A percentile compares a stretch with the other conserved stretches of the same genome.
Evolutionary conservation across 2,888 invertebrate species (phyloP).

Genomic region (Nezara viridula): DNA sequence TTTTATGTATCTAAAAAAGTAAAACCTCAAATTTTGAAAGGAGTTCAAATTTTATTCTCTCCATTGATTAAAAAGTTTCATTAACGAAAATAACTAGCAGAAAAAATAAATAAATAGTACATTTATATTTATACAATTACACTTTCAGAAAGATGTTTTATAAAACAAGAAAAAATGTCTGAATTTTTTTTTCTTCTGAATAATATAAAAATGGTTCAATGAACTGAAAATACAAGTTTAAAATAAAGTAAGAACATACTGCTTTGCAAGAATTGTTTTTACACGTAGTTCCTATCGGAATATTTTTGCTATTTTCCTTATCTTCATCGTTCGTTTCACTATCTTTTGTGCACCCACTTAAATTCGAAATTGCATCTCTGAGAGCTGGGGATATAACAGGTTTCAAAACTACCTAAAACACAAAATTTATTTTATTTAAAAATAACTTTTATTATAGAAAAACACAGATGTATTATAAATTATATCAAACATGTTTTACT

Average conservation of each 20-base stretch:
- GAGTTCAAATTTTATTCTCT: too few relatives aligned
- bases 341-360: not conserved
- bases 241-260: slow-evolving; percentile 66
- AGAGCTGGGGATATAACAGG: slow-evolving; percentile 78
- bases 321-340: not conserved
- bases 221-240: not conserved
- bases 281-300: slow-evolving; percentile 83
- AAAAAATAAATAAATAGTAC: too few relatives aligned
- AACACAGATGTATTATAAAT: not conserved
- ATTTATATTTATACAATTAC: too few relatives aligned
- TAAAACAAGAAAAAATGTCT: too few relatives aligned
- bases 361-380: slow-evolving; percentile 70
- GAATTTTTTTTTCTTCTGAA: too few relatives aligned
- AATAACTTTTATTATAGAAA: not conserved
- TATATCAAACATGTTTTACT: not conserved
- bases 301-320: slow-evolving; percentile 68
- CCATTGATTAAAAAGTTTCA: too few relatives aligned
- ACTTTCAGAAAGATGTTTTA: too few relatives aligned
- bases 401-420: slow-evolving; percentile 70
- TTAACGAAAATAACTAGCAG: too few relatives aligned
- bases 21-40: too few relatives aligned
- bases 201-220: not conserved
- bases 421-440: not conserved
- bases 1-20: too few relatives aligned
- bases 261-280: slow-evolving; percentile 86